A percentile compares a stretch with the other conserved stretches of the same genome.
Conservation (phyloP, 2,797 vertebrate species). For the Pangasius mekongensis region DNA sequence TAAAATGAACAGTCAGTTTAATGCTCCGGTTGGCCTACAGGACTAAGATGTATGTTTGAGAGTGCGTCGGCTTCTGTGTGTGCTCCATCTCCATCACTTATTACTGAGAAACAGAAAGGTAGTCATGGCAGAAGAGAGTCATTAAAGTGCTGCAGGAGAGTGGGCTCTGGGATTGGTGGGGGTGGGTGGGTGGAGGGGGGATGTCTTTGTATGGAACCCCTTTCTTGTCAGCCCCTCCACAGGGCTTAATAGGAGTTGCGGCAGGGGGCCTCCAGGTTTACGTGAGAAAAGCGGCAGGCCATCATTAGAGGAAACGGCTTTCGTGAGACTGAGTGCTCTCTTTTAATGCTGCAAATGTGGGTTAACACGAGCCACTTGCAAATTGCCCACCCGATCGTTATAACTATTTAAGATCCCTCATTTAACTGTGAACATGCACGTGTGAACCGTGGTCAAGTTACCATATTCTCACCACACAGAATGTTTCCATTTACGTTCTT, state of each 20-base stretch:
- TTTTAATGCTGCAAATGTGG: slow-evolving; percentile 54
- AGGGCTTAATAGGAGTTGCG: slow-evolving; percentile 56
- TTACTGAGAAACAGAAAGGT: slow-evolving; percentile 40
- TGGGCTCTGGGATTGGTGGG: not conserved
- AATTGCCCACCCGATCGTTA: slow-evolving; percentile 32
- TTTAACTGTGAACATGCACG: slow-evolving; percentile 36
- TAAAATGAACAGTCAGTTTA: not conserved
- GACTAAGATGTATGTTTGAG: not conserved
- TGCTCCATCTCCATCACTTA: slow-evolving; percentile 13
- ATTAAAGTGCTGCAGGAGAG: slow-evolving; percentile 39
- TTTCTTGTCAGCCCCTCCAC: slow-evolving; percentile 54
- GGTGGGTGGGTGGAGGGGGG: not conserved
- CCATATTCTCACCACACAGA: slow-evolving; percentile 1
- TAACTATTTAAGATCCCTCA: slow-evolving; percentile 37
- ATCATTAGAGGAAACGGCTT: slow-evolving; percentile 63
- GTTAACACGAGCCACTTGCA: slow-evolving; percentile 48
- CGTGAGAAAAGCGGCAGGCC: slow-evolving; percentile 56
- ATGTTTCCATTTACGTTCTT: slow-evolving; percentile 20
- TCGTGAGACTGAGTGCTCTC: slow-evolving; percentile 57
- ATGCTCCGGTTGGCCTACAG: not conserved
- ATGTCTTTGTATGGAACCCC: slow-evolving; percentile 45
- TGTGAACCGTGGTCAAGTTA: slow-evolving; percentile 28
- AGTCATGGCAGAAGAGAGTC: slow-evolving; percentile 34
- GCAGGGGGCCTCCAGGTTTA: slow-evolving; percentile 50
- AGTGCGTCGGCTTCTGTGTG: not conserved